These are phyloP conservation scores for Typhlomys cinereus DNA, from an alignment of 2,113 vertebrate genomes.

Conservation along the genomic window DNA sequence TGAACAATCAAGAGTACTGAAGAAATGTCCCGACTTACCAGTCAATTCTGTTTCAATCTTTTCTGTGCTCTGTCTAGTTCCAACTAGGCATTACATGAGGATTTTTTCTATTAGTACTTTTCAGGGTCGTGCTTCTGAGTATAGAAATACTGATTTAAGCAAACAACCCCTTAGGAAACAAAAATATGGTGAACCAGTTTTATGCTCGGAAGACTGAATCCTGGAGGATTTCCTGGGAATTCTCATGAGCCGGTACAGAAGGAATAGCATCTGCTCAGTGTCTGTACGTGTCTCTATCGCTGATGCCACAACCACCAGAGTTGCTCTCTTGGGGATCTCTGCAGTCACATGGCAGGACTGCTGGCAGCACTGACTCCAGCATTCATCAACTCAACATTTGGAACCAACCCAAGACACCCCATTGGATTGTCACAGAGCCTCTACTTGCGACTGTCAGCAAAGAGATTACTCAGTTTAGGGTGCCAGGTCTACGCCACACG, in stretches of 20 bases:
- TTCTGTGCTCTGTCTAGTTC: not conserved
- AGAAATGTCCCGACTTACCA: not conserved
- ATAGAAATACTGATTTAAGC: not conserved
- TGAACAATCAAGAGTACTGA: not conserved
- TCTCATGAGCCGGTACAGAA: not conserved
- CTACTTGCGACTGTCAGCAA: constrained; percentile 62
- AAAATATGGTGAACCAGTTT: not conserved
- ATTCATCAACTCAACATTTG: constrained; percentile 67
- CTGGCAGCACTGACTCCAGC: constrained; percentile 28
- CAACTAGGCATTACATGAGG: not conserved
- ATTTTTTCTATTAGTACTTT: not conserved
- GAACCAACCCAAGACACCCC: constrained; percentile 51
- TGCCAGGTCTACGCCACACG: constrained; percentile 36
- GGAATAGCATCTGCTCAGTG: not conserved
- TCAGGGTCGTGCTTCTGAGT: not conserved
- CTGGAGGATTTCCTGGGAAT: not conserved
- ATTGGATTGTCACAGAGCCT: constrained; percentile 58
- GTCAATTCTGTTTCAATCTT: not conserved
- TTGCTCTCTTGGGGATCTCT: constrained; percentile 6
- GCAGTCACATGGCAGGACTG: not conserved
- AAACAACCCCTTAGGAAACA: not conserved
- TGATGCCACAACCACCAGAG: constrained; percentile 11
- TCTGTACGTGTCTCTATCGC: not conserved
- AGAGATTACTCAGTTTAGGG: constrained; percentile 24
- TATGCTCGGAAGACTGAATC: not conserved